Conservation (phyloP, 2,113 vertebrate genomes). For the Oryzias celebensis region DNA sequence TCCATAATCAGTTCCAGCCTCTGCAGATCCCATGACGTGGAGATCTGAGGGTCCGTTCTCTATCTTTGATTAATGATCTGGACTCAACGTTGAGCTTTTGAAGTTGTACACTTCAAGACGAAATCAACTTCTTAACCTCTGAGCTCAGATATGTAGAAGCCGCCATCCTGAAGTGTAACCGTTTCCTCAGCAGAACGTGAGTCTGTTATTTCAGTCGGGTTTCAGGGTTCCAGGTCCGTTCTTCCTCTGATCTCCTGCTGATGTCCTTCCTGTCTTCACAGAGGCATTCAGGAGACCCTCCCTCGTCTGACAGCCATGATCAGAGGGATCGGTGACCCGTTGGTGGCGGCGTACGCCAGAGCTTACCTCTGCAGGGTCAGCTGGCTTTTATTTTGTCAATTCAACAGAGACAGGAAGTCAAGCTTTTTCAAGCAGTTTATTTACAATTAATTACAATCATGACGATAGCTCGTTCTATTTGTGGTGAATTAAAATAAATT, state of each 20-base stretch:
- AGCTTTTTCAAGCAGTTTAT: no score
- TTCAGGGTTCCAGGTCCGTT: background rate
- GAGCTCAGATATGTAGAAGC: conserved; percentile 90
- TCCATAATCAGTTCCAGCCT: conserved; percentile 7
- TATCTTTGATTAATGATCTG: no score
- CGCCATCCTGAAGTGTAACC: conserved; percentile 95
- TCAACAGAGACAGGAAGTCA: no score
- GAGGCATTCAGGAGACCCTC: conserved; percentile 92
- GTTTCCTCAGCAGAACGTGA: conserved; percentile 90
- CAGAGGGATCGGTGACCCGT: conserved; percentile 92
- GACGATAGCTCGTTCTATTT: no score
- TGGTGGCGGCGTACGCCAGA: conserved; percentile 93
- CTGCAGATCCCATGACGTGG: no score
- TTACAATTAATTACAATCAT: no score
- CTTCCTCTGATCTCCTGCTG: background rate
- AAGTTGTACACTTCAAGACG: no score
- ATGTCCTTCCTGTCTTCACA: conserved; percentile 46
- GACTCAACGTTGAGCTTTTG: background rate
- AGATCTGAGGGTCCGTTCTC: no score
- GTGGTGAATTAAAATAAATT: no score
- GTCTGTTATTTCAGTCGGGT: conserved; percentile 26
- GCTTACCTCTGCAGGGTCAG: conserved; percentile 96
- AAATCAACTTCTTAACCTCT: conserved; percentile 67
- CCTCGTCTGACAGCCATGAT: conserved; percentile 90
- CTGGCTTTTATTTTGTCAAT: background rate